Percentiles rank a stretch among this genome's conserved stretches.
phyloP scores from a whole-genome alignment of 30 jellyfish, hydroid and myxozoan genomes.

The Cassiopea xamachana region DNA sequence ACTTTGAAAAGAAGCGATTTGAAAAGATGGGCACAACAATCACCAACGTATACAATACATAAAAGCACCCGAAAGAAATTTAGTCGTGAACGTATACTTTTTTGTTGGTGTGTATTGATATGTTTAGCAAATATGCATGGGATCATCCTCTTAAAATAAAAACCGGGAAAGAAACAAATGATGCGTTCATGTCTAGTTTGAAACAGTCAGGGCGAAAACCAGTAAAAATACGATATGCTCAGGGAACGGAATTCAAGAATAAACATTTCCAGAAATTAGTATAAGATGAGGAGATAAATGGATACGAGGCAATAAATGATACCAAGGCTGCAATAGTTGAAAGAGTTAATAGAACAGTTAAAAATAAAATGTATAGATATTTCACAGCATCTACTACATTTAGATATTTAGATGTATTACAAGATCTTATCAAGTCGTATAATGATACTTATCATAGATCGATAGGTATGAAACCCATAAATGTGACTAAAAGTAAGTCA shows the following conservation, averaged over 20 bases:
- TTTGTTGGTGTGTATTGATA: neutral
- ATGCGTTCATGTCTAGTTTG: neutral
- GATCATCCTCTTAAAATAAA: neutral
- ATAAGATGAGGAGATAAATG: neutral
- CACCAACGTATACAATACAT: neutral
- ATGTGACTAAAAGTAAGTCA: neutral
- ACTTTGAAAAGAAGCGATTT: neutral
- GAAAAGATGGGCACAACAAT: neutral
- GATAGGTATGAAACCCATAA: neutral
- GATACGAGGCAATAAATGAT: neutral
- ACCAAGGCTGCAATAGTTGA: conserved; percentile 9
- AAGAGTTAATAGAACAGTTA: neutral
- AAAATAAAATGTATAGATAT: neutral
- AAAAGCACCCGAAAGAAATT: neutral
- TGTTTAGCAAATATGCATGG: neutral
- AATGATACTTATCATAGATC: neutral
- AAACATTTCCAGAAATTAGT: neutral
- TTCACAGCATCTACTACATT: neutral
- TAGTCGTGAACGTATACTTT: neutral
- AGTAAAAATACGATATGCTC: neutral
- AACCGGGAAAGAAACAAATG: neutral
- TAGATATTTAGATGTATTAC: neutral
- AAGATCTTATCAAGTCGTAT: neutral
- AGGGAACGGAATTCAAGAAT: neutral
- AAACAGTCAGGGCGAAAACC: neutral